phyloP scores from a whole-genome alignment of 2,113 vertebrate species.

The Corapipo altera region DNA sequence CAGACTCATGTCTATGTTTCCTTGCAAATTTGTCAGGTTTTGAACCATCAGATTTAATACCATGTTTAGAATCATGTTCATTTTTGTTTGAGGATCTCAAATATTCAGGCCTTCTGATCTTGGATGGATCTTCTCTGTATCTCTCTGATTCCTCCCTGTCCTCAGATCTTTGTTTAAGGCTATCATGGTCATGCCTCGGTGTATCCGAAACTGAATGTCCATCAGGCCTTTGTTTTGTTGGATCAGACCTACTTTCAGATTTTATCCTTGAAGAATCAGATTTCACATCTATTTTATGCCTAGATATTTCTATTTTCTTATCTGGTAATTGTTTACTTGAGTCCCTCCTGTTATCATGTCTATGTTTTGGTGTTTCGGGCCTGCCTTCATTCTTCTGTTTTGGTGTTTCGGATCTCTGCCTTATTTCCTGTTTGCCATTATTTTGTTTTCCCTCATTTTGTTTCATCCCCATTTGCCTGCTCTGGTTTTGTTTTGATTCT shows the following conservation, averaged over 20 bases:
- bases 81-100: conserved; percentile 84
- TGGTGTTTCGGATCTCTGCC: conserved; percentile 61
- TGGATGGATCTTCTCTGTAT: conserved; percentile 78
- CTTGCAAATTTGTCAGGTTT: conserved; percentile 81
- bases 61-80: conserved; percentile 75
- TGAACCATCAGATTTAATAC: conserved; percentile 77
- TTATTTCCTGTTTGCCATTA: conserved; percentile 78
- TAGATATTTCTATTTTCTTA: conserved; percentile 80
- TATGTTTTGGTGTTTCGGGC: conserved; percentile 76
- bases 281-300: conserved; percentile 85
- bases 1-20: conserved; percentile 83
- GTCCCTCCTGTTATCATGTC: conserved; percentile 84
- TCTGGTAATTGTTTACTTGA: conserved; percentile 77
- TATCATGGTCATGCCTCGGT: conserved; percentile 74
- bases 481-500: conserved; percentile 64
- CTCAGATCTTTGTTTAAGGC: conserved; percentile 80
- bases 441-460: conserved; percentile 67
- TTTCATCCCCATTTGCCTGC: conserved; percentile 61
- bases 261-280: conserved; percentile 80
- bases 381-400: conserved; percentile 7
- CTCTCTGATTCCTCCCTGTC: conserved; percentile 76
- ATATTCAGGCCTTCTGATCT: conserved; percentile 81
- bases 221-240: conserved; percentile 81
- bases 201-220: conserved; percentile 74
- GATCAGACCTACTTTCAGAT: conserved; percentile 78